Percentiles rank a stretch among this genome's conserved stretches.
Conservation (phyloP, 2,888 invertebrate species). For the Herminia tarsipennalis region DNA sequence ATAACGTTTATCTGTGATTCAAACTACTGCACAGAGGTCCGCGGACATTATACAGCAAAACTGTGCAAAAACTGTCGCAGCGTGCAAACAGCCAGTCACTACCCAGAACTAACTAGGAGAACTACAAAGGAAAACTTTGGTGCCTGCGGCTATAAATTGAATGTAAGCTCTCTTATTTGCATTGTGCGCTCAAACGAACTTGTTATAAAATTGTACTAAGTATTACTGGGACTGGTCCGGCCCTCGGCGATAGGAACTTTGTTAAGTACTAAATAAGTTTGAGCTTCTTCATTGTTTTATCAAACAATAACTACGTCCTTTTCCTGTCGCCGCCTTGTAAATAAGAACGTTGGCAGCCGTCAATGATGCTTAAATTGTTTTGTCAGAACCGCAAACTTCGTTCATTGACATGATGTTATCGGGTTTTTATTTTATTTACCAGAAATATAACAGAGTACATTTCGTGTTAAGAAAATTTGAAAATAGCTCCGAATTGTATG, state of each 20-base stretch:
- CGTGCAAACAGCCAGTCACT: slow-evolving; percentile 44
- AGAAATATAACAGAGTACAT: no score
- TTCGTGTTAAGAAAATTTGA: no score
- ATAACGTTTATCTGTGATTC: slow-evolving; percentile 51
- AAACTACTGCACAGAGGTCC: slow-evolving; percentile 39
- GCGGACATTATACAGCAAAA: slow-evolving; percentile 39
- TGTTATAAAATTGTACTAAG: slow-evolving; percentile 43
- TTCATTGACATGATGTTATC: no score
- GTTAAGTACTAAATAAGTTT: slow-evolving; percentile 32
- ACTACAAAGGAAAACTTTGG: slow-evolving; percentile 60
- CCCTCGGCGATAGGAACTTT: slow-evolving; percentile 17
- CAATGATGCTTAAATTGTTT: no score
- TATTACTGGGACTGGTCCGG: no score
- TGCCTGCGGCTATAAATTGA: slow-evolving; percentile 61
- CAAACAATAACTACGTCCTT: no score
- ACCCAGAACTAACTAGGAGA: slow-evolving; percentile 46
- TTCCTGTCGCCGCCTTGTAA: no score
- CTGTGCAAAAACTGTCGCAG: slow-evolving; percentile 54
- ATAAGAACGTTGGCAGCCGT: no score
- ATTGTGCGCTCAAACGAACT: slow-evolving; percentile 49
- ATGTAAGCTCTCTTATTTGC: slow-evolving; percentile 66
- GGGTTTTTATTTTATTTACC: no score
- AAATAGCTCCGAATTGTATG: no score
- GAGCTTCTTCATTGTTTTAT: slow-evolving; percentile 27
- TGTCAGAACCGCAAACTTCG: no score